These are phyloP conservation scores for Harlomillsia oculata DNA, from an alignment of 1,140 invertebrate genomes.

Conservation along the genomic window DNA sequence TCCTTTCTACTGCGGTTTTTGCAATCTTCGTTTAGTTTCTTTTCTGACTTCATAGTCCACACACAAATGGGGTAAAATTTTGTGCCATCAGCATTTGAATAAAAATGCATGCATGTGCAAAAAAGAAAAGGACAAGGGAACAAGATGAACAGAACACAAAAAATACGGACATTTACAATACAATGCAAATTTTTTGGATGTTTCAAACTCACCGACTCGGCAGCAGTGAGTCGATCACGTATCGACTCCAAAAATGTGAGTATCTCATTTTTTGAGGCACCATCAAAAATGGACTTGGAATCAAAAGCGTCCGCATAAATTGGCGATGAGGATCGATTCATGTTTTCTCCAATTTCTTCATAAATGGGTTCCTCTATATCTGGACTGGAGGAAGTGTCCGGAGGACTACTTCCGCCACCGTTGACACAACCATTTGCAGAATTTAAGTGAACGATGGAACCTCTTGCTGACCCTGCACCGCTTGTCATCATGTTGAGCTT, in stretches of 20 bases:
- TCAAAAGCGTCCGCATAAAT: constrained; percentile 36
- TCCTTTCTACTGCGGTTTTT: too few species aligned
- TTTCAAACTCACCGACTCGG: constrained; percentile 30
- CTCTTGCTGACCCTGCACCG: constrained; percentile 1
- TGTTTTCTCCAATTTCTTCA: constrained; percentile 31
- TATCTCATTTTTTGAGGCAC: constrained; percentile 31
- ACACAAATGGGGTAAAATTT: too few species aligned
- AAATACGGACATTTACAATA: too few species aligned
- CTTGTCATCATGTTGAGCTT: constrained; percentile 15
- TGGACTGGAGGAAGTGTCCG: neutral
- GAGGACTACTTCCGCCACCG: neutral
- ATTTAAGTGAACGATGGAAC: neutral
- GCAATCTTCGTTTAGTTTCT: too few species aligned
- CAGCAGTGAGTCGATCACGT: constrained; percentile 30
- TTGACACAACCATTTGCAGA: neutral
- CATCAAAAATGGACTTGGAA: constrained; percentile 35
- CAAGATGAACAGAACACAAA: too few species aligned
- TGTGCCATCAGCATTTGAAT: too few species aligned
- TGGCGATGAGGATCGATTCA: constrained; percentile 24
- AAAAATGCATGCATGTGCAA: too few species aligned
- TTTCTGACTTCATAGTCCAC: too few species aligned
- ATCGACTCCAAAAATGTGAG: constrained; percentile 34
- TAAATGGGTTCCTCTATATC: constrained; percentile 34
- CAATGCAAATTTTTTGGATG: too few species aligned
- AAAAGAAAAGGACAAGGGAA: too few species aligned